A percentile compares a stretch with the other conserved stretches of the same genome.
These are phyloP conservation scores for Cryptotermes secundus DNA, from an alignment of 1,140 invertebrate species.

Conservation along the genomic window DNA sequence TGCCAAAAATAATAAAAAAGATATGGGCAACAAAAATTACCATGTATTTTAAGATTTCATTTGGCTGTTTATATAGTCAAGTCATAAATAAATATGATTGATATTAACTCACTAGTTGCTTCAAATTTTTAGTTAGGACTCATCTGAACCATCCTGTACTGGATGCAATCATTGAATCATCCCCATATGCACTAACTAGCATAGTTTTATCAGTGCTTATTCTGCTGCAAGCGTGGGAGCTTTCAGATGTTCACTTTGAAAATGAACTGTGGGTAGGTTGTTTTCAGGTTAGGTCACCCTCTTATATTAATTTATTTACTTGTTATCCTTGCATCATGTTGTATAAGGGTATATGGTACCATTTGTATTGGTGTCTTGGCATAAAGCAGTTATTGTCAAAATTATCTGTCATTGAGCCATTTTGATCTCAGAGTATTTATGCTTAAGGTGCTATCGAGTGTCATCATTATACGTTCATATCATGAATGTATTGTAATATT, in stretches of 20 bases:
- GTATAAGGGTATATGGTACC: conserved; percentile 12
- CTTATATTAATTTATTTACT: conserved; percentile 23
- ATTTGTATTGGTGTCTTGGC: neutral
- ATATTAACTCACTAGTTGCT: conserved; percentile 34
- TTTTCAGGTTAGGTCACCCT: conserved; percentile 20
- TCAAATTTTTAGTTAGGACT: conserved; percentile 35
- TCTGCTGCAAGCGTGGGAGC: conserved; percentile 28
- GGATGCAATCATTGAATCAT: conserved; percentile 28
- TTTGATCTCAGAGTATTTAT: neutral
- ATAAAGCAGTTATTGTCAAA: neutral
- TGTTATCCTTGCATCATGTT: conserved; percentile 5
- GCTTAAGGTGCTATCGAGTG: too few relatives aligned
- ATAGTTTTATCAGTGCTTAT: conserved; percentile 24
- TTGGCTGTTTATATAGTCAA: conserved; percentile 30
- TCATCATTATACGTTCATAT: too few relatives aligned
- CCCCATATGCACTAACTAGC: conserved; percentile 28
- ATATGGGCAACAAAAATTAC: conserved; percentile 24
- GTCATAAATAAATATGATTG: neutral
- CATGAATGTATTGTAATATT: too few relatives aligned
- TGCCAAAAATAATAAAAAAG: conserved; percentile 6
- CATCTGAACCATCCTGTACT: conserved; percentile 25
- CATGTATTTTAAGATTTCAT: conserved; percentile 27
- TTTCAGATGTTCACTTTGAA: conserved; percentile 16
- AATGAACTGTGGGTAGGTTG: neutral
- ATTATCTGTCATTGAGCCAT: neutral